A percentile compares a stretch with the other conserved stretches of the same genome.
phyloP scores from a whole-genome alignment of 2,113 vertebrate species.

The Cinclus mexicanus region DNA sequence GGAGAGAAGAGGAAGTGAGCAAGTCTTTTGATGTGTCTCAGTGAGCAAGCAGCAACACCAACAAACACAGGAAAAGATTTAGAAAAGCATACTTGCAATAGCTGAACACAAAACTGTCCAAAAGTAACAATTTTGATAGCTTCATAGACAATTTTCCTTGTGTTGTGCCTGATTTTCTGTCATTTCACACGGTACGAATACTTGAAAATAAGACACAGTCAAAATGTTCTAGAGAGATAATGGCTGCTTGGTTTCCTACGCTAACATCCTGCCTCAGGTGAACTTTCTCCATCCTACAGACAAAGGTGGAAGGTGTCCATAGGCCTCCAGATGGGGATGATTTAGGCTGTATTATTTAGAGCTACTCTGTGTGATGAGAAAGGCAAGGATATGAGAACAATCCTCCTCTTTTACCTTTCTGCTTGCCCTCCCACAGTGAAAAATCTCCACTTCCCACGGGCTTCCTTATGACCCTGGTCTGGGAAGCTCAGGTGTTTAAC shows the following conservation, averaged over 20 bases:
- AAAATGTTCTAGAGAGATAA: background rate
- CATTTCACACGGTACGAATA: background rate
- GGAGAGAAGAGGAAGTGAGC: background rate
- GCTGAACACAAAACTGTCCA: background rate
- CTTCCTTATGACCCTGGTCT: background rate
- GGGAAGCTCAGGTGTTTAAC: background rate
- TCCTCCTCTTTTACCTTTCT: background rate
- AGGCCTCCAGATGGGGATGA: background rate
- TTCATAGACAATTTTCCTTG: background rate
- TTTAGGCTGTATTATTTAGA: background rate
- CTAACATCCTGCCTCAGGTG: background rate
- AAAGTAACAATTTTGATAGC: background rate
- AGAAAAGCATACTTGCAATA: background rate
- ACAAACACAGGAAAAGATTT: background rate
- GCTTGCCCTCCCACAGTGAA: background rate
- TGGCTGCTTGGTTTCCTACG: background rate
- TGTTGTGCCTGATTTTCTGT: background rate
- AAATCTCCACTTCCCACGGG: background rate
- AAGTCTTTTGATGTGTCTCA: slow-evolving; percentile 1
- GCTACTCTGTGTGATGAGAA: background rate
- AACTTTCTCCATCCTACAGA: background rate
- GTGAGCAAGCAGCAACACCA: background rate
- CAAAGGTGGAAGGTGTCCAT: background rate
- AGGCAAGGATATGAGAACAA: background rate
- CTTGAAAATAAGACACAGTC: background rate